Base-by-base conservation (phyloP, 2,113 vertebrate species). In the Upupa epops region DNA sequence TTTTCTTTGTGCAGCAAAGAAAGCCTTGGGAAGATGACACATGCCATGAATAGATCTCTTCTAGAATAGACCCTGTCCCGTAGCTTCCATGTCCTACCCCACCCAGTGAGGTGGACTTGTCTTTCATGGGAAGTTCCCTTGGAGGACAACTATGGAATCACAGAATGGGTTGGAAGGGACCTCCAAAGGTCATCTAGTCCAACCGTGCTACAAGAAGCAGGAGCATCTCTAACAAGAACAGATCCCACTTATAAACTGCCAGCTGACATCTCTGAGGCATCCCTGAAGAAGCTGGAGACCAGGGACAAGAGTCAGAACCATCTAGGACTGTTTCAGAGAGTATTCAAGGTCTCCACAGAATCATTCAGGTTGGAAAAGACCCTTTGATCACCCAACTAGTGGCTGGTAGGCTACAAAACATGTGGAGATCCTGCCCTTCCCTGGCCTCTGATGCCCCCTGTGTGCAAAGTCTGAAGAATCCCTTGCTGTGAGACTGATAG, bases 61-160 rank as follows among this genome's bases (percentile, higher is more conserved):
- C 37, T 29, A 52, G 34, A 89, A 29, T 0, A 88, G 45, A 32
- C 4, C 4, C 37, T 64, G 29, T 34, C 65, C 56, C 8, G 9
- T 13, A 26, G 4, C 8, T 83, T 74, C 54, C 46, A 31, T 6
- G 45, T 61, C 24, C 26, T 76, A 66, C 56, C 42, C 20, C 21
- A 74, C 4, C 6, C 0, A 0, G 14, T 64, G 19, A 4, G 56
- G 18, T 13, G 42, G 8, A 28, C 10, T 32, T 75, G 19, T 19
- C 54, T 88, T 90, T 26, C 49, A 60, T 0, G 40, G 26, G 17
- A 71, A 34, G 51, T 25, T n/a, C 25, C 11, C 20, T 8, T 19
- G 20, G 40, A 66, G 25, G n/a, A 58, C 31, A 73, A n/a, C n/a
- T n/a, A n/a, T n/a, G n/a, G n/a, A n/a, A 42, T 42, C 40, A 11